Percentiles rank a stretch among this genome's conserved stretches.
Evolutionary conservation across 2,113 vertebrate species (phyloP).

Genomic region (Callocephalon fimbriatum): DNA sequence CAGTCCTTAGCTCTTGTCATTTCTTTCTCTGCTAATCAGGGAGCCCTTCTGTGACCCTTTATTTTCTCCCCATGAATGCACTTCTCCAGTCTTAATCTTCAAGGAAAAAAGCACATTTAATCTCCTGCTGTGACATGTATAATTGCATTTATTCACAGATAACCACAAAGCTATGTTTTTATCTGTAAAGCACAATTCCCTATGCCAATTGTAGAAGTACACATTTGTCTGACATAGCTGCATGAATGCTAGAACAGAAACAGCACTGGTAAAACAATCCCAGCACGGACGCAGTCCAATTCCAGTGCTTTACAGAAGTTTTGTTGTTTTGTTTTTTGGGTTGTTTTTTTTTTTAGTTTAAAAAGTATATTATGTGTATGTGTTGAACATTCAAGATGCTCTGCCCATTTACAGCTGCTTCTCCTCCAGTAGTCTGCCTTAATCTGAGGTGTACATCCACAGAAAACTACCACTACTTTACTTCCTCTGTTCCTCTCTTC

Average conservation of each 20-base stretch:
- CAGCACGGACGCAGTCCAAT: not conserved
- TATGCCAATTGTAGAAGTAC: not conserved
- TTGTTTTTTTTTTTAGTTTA: not conserved
- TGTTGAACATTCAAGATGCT: not conserved
- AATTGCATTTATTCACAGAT: conserved; percentile 48
- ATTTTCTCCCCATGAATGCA: conserved; percentile 52
- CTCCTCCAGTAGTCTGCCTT: not conserved
- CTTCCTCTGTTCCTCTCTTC: not conserved
- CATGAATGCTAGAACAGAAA: not conserved
- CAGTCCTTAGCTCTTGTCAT: not conserved
- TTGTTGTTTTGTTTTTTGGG: not conserved
- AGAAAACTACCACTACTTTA: not conserved
- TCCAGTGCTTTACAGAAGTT: not conserved
- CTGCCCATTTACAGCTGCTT: not conserved
- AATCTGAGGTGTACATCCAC: not conserved
- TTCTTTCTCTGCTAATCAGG: not conserved
- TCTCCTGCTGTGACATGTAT: not conserved
- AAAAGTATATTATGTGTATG: not conserved
- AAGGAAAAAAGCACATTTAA: conserved; percentile 24
- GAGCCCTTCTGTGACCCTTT: not conserved
- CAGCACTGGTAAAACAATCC: not conserved
- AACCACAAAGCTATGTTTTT: conserved; percentile 3
- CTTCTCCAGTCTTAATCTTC: conserved; percentile 14
- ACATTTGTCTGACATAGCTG: not conserved
- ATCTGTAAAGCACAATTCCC: not conserved